Conservation (phyloP, 2,797 vertebrate species). For the Anomalospiza imberbis region DNA sequence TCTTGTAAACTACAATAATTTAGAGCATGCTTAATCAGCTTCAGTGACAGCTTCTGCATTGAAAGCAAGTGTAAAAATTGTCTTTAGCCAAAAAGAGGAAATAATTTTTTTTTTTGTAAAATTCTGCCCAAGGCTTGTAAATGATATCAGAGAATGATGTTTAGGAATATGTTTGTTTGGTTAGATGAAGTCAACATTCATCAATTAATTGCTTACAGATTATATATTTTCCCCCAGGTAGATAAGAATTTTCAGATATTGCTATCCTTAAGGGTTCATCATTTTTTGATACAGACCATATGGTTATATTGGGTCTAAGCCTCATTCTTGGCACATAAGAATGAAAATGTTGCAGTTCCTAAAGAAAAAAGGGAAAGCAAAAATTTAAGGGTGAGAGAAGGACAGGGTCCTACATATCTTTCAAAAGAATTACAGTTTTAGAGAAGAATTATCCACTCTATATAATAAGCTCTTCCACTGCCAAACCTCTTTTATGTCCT, state of each 20-base stretch:
- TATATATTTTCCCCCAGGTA: not conserved
- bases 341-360: not conserved
- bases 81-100: not conserved
- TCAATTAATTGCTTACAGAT: not conserved
- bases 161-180: not conserved
- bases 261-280: not conserved
- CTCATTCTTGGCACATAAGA: not conserved
- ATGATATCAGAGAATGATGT: not conserved
- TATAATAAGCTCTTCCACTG: not conserved
- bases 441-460: not conserved
- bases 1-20: conserved; percentile 8
- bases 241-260: not conserved
- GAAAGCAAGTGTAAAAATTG: not conserved
- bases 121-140: not conserved
- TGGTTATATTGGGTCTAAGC: not conserved
- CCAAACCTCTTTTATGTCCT: not conserved
- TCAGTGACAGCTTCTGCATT: not conserved
- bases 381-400: not conserved
- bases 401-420: not conserved
- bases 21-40: not conserved
- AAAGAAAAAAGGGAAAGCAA: not conserved
- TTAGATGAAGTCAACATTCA: not conserved
- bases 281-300: not conserved
- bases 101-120: not conserved
- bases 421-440: not conserved